Percentiles rank a stretch among this genome's conserved stretches.
These are phyloP conservation scores for Drosophila greeni DNA, from an alignment of 2,888 invertebrate species.

Conservation along the genomic window DNA sequence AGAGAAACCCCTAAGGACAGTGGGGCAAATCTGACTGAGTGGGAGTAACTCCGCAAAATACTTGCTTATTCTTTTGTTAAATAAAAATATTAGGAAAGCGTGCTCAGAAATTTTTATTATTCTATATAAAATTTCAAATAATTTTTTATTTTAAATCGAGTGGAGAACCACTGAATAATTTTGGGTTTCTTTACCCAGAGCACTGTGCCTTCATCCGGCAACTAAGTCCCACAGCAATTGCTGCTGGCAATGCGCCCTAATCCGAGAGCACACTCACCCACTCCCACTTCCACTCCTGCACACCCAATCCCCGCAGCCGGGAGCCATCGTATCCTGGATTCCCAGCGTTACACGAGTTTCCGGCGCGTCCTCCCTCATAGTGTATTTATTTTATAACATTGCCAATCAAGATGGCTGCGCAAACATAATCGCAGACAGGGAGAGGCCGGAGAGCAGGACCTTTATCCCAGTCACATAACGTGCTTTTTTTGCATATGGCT, in stretches of 20 bases:
- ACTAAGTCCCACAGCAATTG: slow-evolving; percentile 73
- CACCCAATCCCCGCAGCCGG: slow-evolving; percentile 2
- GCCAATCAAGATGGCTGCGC: slow-evolving; percentile 80
- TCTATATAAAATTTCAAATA: no score
- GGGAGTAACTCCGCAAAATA: not conserved
- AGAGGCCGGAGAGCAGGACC: slow-evolving; percentile 27
- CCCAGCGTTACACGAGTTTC: slow-evolving; percentile 54
- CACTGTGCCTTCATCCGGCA: slow-evolving; percentile 36
- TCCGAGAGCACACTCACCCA: slow-evolving; percentile 46
- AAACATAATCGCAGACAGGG: slow-evolving; percentile 77
- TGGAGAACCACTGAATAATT: no score
- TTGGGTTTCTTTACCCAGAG: not conserved
- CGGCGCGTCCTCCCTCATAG: slow-evolving; percentile 56
- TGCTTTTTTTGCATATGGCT: slow-evolving; percentile 66
- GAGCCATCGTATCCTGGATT: slow-evolving; percentile 40
- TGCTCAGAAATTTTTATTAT: no score
- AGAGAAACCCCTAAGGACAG: slow-evolving; percentile 29
- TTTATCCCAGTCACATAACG: slow-evolving; percentile 44
- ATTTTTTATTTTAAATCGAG: no score
- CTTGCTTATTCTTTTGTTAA: no score
- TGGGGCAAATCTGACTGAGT: not conserved
- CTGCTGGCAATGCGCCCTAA: slow-evolving; percentile 67
- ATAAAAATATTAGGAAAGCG: no score
- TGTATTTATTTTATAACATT: slow-evolving; percentile 80
- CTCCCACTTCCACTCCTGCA: slow-evolving; percentile 7